These are phyloP conservation scores for Axinella damicornis DNA, from an alignment of 37 sponge, comb jelly and placozoan species.

Conservation along the genomic window DNA sequence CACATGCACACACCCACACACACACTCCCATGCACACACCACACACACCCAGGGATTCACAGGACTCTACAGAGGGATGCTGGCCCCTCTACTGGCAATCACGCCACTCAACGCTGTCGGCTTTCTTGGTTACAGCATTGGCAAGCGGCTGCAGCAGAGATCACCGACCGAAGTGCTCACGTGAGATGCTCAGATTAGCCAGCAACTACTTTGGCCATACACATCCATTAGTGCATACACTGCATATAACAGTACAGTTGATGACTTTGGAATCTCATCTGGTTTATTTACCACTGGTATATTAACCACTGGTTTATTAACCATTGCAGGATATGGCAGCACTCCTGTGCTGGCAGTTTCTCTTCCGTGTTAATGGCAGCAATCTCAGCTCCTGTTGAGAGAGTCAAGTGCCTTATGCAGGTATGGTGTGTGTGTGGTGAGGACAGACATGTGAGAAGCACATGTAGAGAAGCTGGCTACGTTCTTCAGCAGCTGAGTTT, in stretches of 20 bases:
- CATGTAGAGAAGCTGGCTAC: no score
- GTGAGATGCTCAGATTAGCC: no score
- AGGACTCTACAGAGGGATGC: slow-evolving; percentile 95
- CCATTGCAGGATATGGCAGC: slow-evolving; percentile 61
- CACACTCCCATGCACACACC: no score
- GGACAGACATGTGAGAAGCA: no score
- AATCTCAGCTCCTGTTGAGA: slow-evolving; percentile 89
- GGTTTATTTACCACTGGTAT: no score
- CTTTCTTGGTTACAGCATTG: slow-evolving; percentile 93
- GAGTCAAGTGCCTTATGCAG: slow-evolving; percentile 98
- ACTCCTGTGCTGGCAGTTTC: slow-evolving; percentile 83
- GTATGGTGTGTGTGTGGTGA: slow-evolving; percentile 42
- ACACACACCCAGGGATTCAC: slow-evolving; percentile 82
- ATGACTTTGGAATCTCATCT: no score
- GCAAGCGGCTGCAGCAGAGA: slow-evolving; percentile 84
- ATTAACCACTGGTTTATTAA: no score
- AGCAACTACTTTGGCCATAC: no score
- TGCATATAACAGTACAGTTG: no score
- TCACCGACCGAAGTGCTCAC: slow-evolving; percentile 54
- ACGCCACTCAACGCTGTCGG: slow-evolving; percentile 90
- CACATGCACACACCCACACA: no score
- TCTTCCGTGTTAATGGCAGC: slow-evolving; percentile 84
- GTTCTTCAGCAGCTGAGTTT: no score
- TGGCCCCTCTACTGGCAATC: slow-evolving; percentile 91
- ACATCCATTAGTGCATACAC: no score